Percentiles rank a stretch among this genome's conserved stretches.
These are phyloP conservation scores for Pollenia labialis DNA, from an alignment of 2,888 invertebrate genomes.

Conservation along the genomic window DNA sequence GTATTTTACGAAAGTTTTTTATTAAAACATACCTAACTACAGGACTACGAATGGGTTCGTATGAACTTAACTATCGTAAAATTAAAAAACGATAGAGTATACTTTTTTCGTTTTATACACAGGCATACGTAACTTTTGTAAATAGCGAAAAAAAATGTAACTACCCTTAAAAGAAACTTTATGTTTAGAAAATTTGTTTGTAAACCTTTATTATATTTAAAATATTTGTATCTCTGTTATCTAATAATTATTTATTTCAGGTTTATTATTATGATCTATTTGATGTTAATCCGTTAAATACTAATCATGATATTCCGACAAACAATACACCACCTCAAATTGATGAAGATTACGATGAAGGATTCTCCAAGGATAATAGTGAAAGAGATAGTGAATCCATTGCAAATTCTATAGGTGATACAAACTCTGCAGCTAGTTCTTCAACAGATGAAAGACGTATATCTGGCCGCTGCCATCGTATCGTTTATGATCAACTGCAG, in stretches of 20 bases:
- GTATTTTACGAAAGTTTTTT: no score
- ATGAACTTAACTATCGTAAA: no score
- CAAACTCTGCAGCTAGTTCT: constrained; percentile 80
- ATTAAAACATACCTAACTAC: no score
- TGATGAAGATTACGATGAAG: constrained; percentile 73
- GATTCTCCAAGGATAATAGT: constrained; percentile 79
- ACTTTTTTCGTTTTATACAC: no score
- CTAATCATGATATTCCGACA: constrained; percentile 77
- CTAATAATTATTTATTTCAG: constrained; percentile 78
- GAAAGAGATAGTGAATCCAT: constrained; percentile 80
- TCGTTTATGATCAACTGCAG: constrained; percentile 80
- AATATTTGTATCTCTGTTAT: not conserved
- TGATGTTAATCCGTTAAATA: constrained; percentile 79
- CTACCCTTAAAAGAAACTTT: no score
- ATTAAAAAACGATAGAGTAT: no score
- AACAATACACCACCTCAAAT: constrained; percentile 79
- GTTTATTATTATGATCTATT: constrained; percentile 84
- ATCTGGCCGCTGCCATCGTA: constrained; percentile 77
- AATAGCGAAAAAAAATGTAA: no score
- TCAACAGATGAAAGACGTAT: constrained; percentile 78
- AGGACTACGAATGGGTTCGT: no score
- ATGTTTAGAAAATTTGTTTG: no score
- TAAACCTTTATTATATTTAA: not conserved
- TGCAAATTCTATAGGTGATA: constrained; percentile 75
- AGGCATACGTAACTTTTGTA: no score